Conservation (phyloP, 2,888 invertebrate genomes). For the Himalopsyche kuldschensis region DNA sequence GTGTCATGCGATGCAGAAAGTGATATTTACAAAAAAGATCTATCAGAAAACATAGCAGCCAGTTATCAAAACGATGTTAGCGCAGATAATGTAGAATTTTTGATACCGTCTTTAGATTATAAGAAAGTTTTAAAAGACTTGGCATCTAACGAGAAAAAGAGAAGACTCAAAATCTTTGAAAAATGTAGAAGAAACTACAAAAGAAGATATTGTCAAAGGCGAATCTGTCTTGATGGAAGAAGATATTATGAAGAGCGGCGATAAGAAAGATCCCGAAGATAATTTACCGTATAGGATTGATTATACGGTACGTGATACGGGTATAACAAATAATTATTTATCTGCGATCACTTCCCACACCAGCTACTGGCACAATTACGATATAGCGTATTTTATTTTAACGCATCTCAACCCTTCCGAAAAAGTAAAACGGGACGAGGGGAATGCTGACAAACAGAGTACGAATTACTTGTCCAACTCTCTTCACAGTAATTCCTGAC, state of each 20-base stretch:
- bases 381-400: conserved; percentile 65
- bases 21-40: neutral
- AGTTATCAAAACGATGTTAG: neutral
- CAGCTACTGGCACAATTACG: conserved; percentile 66
- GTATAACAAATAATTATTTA: conserved; percentile 61
- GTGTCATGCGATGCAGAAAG: neutral
- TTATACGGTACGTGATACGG: conserved; percentile 61
- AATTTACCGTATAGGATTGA: conserved; percentile 52
- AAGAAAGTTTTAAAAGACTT: conserved; percentile 5
- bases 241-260: neutral
- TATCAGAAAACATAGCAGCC: neutral
- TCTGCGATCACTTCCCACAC: conserved; percentile 66
- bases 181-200: neutral
- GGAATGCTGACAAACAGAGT: neutral
- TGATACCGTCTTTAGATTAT: neutral
- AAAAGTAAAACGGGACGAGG: neutral
- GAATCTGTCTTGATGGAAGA: neutral
- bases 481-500: neutral
- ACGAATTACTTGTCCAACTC: neutral
- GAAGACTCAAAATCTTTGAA: neutral
- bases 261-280: conserved; percentile 43
- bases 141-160: neutral
- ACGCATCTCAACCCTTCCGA: conserved; percentile 51
- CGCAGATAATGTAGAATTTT: neutral
- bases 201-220: neutral